Base-by-base conservation (phyloP, 2,113 vertebrate genomes). In the Dendrocopos noguchii region DNA sequence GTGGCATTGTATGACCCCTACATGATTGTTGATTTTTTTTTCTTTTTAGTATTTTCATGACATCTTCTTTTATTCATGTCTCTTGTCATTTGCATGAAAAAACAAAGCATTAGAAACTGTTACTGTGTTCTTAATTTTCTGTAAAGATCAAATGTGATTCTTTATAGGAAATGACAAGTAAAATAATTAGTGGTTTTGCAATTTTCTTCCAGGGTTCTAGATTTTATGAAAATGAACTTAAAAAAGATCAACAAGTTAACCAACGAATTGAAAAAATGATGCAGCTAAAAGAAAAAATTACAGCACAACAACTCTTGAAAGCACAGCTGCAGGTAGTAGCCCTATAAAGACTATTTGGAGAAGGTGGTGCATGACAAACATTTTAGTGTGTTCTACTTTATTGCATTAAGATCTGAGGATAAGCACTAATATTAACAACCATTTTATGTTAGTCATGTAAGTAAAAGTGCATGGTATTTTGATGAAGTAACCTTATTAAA, bases 221-320 rank as follows among this genome's bases (percentile, higher is more conserved):
- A 96, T 99, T 99, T 98, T 99, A 99, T 95, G 98, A 98, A 97
- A 99, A 98, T 75, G 99, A 99, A 77, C 96, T 98, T 76, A 99
- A 99, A 97, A 99, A 98, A 95, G 99, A 99, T 92, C 98, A 98
- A 55, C 99, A 99, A 95, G 98, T 99, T 94, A 99, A 99, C 94
- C 98, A 98, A 95, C 97, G 99, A 81, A 99, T 99, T 96, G 98
- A 99, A 95, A 99, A 98, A 97, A 99, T 99, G 98, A 98, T 99
- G 98, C 97, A 97, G 46, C 98, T 99, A 47, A 99, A 98, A 95
- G 97, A 95, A 46, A 97, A 97, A 70, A 98, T 99, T 91, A 99
- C 98, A 86, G 93, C 97, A 67, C 98, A 98, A 61, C 98, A 99
- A 86, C 95, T 99, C 44, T 97, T 97, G 86, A 99, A 98, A 96